phyloP scores from a whole-genome alignment of 92 coral and sea anemone genomes.

The Palythoa heliodiscus region DNA sequence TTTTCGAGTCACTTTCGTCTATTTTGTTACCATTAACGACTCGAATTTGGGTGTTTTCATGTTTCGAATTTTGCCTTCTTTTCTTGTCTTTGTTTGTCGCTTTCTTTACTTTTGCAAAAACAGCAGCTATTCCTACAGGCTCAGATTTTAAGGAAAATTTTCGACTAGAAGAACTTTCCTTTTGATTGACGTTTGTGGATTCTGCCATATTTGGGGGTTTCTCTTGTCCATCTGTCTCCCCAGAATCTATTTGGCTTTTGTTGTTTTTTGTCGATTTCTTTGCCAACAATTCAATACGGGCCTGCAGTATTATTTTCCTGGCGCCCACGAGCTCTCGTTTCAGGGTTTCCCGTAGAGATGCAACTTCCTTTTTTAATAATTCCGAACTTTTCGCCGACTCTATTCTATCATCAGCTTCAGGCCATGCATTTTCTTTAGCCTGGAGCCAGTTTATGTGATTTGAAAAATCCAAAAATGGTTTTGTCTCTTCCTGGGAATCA shows the following conservation, averaged over 20 bases:
- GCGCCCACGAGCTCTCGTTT: constrained; percentile 17
- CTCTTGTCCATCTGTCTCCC: not conserved
- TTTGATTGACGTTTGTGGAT: not conserved
- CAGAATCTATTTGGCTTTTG: not conserved
- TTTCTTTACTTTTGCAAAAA: constrained; percentile 5
- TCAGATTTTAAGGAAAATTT: not conserved
- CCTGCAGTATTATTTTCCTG: not conserved
- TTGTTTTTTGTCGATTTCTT: constrained; percentile 5
- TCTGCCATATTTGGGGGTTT: not conserved
- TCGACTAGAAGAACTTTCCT: not conserved
- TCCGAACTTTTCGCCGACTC: not conserved
- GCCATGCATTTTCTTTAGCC: not conserved
- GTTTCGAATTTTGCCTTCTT: not conserved
- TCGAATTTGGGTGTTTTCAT: not conserved
- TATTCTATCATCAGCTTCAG: not conserved
- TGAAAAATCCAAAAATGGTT: not conserved
- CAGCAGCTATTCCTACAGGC: not conserved
- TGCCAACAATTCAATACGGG: constrained; percentile 7
- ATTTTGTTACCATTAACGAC: not conserved
- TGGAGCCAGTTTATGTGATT: not conserved
- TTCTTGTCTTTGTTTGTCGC: not conserved
- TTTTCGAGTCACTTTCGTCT: not conserved
- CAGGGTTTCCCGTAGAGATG: not conserved
- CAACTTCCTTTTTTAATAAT: constrained; percentile 5
- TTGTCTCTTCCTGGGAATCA: not conserved